Conservation (phyloP, 2,113 vertebrate genomes). For the Herpetotheres cachinnans region DNA sequence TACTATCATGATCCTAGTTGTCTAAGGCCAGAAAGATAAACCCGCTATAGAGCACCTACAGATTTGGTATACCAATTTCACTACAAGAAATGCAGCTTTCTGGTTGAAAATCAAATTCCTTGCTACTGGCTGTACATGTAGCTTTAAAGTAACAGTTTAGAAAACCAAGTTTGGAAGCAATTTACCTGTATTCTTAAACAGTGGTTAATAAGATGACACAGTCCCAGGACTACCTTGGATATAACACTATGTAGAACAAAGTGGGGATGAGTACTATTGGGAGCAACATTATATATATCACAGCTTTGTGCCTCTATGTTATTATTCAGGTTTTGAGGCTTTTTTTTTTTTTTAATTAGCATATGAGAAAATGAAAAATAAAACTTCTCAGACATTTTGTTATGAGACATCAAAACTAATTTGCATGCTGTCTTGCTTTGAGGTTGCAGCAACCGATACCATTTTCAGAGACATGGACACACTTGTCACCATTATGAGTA, state of each 20-base stretch:
- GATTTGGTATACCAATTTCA: not conserved
- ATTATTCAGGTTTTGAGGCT: not conserved
- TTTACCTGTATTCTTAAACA: not conserved
- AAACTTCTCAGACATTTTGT: not conserved
- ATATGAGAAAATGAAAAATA: not conserved
- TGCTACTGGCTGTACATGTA: not conserved
- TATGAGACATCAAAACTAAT: not conserved
- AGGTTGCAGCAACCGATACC: not conserved
- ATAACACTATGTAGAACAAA: not conserved
- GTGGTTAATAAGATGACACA: not conserved
- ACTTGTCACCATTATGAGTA: not conserved
- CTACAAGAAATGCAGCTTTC: not conserved
- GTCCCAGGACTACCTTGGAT: not conserved
- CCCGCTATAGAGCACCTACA: not conserved
- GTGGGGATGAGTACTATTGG: not conserved
- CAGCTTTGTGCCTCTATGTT: not conserved
- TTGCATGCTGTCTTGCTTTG: not conserved
- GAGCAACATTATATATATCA: not conserved
- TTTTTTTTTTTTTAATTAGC: not conserved
- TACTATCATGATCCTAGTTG: rapidly evolving
- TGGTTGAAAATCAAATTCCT: not conserved
- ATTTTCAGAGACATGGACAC: not conserved
- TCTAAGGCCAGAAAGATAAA: not conserved
- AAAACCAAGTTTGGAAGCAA: not conserved
- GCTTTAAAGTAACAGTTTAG: not conserved